A percentile compares a stretch with the other conserved stretches of the same genome.
Conservation (phyloP, 2,797 vertebrate species). For the Knipowitschia caucasica region DNA sequence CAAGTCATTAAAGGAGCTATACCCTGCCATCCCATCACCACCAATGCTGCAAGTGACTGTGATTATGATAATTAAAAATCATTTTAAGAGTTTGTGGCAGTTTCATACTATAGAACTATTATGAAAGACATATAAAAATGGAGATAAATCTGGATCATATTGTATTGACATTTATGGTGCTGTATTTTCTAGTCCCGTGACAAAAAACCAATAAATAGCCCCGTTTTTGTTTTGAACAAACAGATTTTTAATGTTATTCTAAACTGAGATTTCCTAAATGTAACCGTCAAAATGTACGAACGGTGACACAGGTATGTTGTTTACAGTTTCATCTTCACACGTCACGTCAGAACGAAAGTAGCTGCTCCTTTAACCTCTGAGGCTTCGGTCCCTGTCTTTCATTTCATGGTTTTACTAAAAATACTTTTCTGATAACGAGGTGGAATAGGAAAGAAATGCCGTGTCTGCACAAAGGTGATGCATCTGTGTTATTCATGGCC, state of each 20-base stretch:
- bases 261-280: constrained; percentile 3
- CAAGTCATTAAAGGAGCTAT: too few species aligned
- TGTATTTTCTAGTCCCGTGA: too few species aligned
- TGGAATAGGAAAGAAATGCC: constrained; percentile 24
- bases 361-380: constrained; percentile 31
- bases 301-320: constrained; percentile 12
- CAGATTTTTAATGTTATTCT: too few species aligned
- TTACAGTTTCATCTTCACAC: constrained; percentile 11
- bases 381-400: constrained; percentile 48
- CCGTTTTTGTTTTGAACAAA: too few species aligned
- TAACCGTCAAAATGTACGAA: constrained; percentile 1
- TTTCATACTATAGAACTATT: not conserved
- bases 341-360: constrained; percentile 21
- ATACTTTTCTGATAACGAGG: constrained; percentile 50
- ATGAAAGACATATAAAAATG: not conserved
- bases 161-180: not conserved
- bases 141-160: not conserved
- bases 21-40: too few species aligned
- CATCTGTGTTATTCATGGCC: constrained; percentile 73
- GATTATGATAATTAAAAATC: too few species aligned
- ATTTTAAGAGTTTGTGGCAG: not conserved
- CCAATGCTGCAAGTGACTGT: too few species aligned
- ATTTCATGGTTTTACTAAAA: constrained; percentile 67
- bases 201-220: too few species aligned
- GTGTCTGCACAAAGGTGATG: constrained; percentile 62